phyloP scores from a whole-genome alignment of 2,113 vertebrate species.

The Macrotus californicus region DNA sequence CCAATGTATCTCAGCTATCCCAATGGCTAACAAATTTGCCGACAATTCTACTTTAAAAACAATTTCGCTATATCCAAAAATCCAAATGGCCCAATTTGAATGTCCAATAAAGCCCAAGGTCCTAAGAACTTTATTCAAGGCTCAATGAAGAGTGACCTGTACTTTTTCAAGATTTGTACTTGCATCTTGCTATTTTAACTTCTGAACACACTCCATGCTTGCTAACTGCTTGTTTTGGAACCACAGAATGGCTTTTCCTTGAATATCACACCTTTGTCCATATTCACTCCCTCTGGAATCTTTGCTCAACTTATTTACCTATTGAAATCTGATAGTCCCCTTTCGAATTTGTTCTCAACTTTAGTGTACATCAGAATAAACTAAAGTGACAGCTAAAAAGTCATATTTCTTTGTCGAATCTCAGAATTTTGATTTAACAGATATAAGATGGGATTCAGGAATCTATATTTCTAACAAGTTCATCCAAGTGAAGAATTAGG shows the following conservation, averaged over 20 bases:
- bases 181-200: not conserved
- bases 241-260: not conserved
- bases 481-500: not conserved
- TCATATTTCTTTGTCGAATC: not conserved
- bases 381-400: not conserved
- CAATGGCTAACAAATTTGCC: not conserved
- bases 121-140: not conserved
- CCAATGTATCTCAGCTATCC: not conserved
- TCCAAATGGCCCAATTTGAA: not conserved
- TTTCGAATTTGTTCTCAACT: not conserved
- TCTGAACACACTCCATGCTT: not conserved
- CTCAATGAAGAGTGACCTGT: not conserved
- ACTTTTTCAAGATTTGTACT: not conserved
- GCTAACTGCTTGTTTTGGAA: not conserved
- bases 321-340: not conserved
- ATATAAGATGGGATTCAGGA: not conserved
- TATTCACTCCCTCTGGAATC: not conserved
- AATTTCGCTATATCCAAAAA: not conserved
- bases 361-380: not conserved
- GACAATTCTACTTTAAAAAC: not conserved
- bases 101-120: not conserved
- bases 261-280: not conserved
- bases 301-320: not conserved
- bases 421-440: not conserved
- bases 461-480: not conserved